Conservation (phyloP, 35 echinoderm and acorn worm species). For the Patiria miniata region DNA sequence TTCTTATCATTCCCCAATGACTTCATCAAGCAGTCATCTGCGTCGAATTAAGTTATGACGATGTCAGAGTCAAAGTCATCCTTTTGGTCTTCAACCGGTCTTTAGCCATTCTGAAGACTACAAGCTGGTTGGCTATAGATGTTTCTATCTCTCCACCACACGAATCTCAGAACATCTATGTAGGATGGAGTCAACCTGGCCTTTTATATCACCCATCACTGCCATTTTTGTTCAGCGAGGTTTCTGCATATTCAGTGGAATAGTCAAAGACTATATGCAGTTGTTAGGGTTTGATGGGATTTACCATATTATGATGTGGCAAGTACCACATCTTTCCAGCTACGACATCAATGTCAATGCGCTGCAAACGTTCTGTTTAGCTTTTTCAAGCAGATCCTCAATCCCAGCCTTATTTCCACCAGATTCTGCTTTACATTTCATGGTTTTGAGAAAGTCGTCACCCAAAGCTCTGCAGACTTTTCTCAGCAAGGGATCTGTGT, state of each 20-base stretch:
- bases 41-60: constrained; percentile 53
- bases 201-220: constrained; percentile 48
- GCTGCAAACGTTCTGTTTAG: constrained; percentile 55
- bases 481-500: constrained; percentile 32
- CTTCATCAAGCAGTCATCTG: constrained; percentile 70
- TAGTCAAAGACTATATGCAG: constrained; percentile 62
- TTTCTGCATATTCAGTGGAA: constrained; percentile 34
- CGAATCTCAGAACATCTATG: constrained; percentile 46
- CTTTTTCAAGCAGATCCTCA: constrained; percentile 40
- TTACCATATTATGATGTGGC: constrained; percentile 51
- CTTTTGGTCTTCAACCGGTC: constrained; percentile 47
- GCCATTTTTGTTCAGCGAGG: constrained; percentile 51
- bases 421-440: constrained; percentile 21
- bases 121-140: background rate
- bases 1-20: constrained; percentile 54
- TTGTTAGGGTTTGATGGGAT: constrained; percentile 51
- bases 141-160: constrained; percentile 71
- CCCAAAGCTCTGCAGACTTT: constrained; percentile 39
- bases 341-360: background rate
- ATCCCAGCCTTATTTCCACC: constrained; percentile 38
- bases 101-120: constrained; percentile 40
- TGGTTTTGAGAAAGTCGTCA: constrained; percentile 25
- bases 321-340: constrained; percentile 43
- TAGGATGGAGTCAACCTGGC: constrained; percentile 21
- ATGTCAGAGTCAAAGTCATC: background rate